Conservation (phyloP, 2,797 vertebrate genomes). For the Avahi laniger region DNA sequence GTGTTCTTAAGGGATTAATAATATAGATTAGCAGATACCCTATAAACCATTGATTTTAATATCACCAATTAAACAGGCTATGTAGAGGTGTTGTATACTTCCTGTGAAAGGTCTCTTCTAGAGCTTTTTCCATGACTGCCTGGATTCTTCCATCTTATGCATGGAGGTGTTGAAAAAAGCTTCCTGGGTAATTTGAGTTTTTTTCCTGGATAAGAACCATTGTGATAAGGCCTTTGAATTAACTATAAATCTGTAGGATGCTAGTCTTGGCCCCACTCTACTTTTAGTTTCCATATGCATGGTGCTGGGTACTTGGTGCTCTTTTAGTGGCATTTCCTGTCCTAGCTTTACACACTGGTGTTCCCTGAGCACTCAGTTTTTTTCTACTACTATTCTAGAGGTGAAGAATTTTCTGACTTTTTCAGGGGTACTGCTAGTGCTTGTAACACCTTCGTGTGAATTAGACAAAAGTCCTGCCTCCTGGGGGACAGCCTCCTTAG, state of each 20-base stretch:
- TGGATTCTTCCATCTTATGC: background rate
- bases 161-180: background rate
- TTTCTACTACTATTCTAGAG: background rate
- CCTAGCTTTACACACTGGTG: background rate
- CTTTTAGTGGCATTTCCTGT: background rate
- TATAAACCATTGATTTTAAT: background rate
- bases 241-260: background rate
- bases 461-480: background rate
- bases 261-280: background rate
- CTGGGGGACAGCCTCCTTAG: background rate
- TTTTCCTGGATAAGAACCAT: background rate
- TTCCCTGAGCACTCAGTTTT: background rate
- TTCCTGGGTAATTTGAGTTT: background rate
- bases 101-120: background rate
- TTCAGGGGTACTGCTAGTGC: background rate
- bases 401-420: conserved; percentile 39
- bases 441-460: background rate
- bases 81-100: background rate
- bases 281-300: background rate
- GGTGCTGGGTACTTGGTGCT: background rate
- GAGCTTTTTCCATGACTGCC: background rate
- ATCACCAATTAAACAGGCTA: background rate
- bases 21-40: background rate
- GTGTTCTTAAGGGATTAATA: background rate
- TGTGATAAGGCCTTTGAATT: background rate